phyloP scores from a whole-genome alignment of 2,888 invertebrate species.

The Esperia sulphurella region DNA sequence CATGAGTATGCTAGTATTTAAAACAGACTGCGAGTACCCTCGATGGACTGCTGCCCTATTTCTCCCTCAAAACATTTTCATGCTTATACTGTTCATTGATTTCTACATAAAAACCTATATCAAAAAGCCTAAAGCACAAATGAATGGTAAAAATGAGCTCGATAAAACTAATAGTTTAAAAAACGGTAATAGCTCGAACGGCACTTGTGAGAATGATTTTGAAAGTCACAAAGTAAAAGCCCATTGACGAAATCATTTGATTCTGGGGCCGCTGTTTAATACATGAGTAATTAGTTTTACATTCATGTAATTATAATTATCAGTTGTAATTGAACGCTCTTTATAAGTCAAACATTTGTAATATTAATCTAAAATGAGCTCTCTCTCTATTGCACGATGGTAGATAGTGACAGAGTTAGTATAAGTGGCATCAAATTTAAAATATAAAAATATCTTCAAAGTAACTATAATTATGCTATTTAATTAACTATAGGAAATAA shows the following conservation, averaged over 20 bases:
- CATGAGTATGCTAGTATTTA: slow-evolving; percentile 62
- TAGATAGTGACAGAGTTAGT: too few species aligned
- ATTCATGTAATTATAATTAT: too few species aligned
- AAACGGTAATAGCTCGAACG: neutral
- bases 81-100: slow-evolving; percentile 82
- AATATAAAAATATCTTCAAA: too few species aligned
- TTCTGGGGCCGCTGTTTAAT: too few species aligned
- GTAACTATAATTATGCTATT: too few species aligned
- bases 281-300: too few species aligned
- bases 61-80: slow-evolving; percentile 82
- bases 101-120: slow-evolving; percentile 84
- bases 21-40: slow-evolving; percentile 79
- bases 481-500: too few species aligned
- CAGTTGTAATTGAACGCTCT: too few species aligned
- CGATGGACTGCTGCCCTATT: slow-evolving; percentile 74
- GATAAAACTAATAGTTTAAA: neutral
- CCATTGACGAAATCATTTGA: neutral
- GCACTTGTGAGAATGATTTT: neutral
- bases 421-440: too few species aligned
- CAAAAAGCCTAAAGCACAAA: slow-evolving; percentile 34
- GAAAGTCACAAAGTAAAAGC: neutral
- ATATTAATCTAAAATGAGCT: too few species aligned
- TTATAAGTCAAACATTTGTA: too few species aligned
- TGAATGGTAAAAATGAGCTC: neutral
- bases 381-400: too few species aligned